Base-by-base conservation (phyloP, 2,888 invertebrate genomes). In the Loripinus fragilis region DNA sequence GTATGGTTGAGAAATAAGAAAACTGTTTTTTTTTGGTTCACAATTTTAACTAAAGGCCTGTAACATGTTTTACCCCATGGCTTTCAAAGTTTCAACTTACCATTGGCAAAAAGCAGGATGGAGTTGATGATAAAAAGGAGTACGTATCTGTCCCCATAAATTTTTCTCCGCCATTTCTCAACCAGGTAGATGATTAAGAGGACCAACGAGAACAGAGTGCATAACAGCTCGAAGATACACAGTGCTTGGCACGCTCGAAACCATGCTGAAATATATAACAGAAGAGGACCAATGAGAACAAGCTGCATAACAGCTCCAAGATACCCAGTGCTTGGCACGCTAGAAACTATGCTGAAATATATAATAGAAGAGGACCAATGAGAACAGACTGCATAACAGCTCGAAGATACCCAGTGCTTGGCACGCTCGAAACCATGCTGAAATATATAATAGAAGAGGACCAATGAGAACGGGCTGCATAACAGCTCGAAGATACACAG, bases 331-430 rank as follows among this genome's bases (percentile, higher is more conserved):
- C 87, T 69, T 90, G 90, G 33, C 89, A 86, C 0, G 81, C 85
- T 30, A 85, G 81, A 74, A 90, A 90, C 90, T 89, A 90, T 30
- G 88, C 90, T 90, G 84, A 12, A 87, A 83, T 1, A 33, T 38
- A 38, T n/a, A n/a, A n/a, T n/a, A n/a, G n/a, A n/a, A n/a, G n/a
- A n/a, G n/a, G n/a, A n/a, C n/a, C n/a, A n/a, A n/a, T n/a, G n/a
- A n/a, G n/a, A n/a, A n/a, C n/a, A n/a, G n/a, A n/a, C n/a, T n/a
- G n/a, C n/a, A n/a, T n/a, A n/a, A n/a, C n/a, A n/a, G n/a, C n/a
- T n/a, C n/a, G n/a, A n/a, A n/a, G n/a, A n/a, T n/a, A n/a, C n/a
- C n/a, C n/a, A n/a, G n/a, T n/a, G n/a, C n/a, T n/a, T n/a, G n/a
- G n/a, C n/a, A n/a, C n/a, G n/a, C n/a, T n/a, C n/a, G n/a, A n/a